phyloP scores from a whole-genome alignment of 2,113 vertebrate species.

The Peucedramus taeniatus region DNA sequence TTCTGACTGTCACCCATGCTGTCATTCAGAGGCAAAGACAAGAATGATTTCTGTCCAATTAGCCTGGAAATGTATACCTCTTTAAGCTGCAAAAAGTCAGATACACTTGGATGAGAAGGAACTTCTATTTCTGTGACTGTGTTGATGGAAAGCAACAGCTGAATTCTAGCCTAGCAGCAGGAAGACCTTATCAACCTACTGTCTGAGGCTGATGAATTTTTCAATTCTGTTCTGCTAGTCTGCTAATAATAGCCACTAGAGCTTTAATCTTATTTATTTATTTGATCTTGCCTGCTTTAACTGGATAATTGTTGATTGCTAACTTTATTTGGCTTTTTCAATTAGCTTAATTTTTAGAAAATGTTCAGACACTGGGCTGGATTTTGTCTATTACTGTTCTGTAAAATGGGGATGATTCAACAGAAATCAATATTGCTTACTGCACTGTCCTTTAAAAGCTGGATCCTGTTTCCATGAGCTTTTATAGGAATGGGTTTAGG shows the following conservation, averaged over 20 bases:
- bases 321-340: conserved; percentile 62
- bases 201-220: conserved; percentile 25
- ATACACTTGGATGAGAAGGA: neutral
- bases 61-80: neutral
- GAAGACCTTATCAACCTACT: neutral
- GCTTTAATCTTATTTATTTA: conserved; percentile 50
- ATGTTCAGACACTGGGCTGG: conserved; percentile 16
- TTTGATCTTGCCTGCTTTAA: conserved; percentile 49
- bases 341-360: conserved; percentile 65
- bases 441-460: neutral
- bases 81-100: neutral
- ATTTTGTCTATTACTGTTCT: conserved; percentile 19
- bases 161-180: neutral
- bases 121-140: neutral
- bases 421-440: neutral
- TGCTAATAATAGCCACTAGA: conserved; percentile 36
- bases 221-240: neutral
- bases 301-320: conserved; percentile 48
- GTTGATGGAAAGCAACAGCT: neutral
- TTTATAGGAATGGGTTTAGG: neutral
- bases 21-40: neutral
- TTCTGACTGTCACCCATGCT: neutral
- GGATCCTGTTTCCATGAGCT: neutral
- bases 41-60: neutral
- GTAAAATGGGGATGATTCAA: neutral